A percentile compares a stretch with the other conserved stretches of the same genome.
Conservation (phyloP, 2,888 invertebrate genomes). For the Furcula furcula region DNA sequence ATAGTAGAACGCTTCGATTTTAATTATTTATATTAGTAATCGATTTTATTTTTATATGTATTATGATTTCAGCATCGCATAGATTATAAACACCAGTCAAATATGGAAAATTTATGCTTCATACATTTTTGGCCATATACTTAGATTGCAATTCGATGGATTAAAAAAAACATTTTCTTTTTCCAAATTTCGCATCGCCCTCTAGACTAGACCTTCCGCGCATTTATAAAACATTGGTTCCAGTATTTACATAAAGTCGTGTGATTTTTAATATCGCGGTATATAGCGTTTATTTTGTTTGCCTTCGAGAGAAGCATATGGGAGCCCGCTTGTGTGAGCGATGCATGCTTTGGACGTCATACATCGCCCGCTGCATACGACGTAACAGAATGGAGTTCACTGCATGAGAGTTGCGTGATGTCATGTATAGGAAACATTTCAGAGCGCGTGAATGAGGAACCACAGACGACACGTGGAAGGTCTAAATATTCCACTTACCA, state of each 20-base stretch:
- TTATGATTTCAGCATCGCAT: constrained; percentile 70
- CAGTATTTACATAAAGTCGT: constrained; percentile 41
- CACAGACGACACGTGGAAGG: constrained; percentile 90
- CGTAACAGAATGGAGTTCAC: constrained; percentile 30
- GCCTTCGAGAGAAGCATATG: constrained; percentile 32
- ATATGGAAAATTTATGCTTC: constrained; percentile 63
- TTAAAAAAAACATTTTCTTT: constrained; percentile 52
- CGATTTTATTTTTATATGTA: constrained; percentile 62
- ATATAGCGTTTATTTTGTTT: constrained; percentile 64
- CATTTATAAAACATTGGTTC: constrained; percentile 60
- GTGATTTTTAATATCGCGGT: constrained; percentile 39
- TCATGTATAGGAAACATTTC: constrained; percentile 85
- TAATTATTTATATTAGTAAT: constrained; percentile 52
- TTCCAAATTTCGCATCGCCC: constrained; percentile 56
- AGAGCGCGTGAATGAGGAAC: constrained; percentile 90
- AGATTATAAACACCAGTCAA: constrained; percentile 57
- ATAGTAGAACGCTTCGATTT: constrained; percentile 65
- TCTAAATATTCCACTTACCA: constrained; percentile 92
- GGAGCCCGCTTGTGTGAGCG: constrained; percentile 56
- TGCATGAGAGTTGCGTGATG: constrained; percentile 62
- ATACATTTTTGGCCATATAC: constrained; percentile 60
- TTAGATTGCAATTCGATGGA: constrained; percentile 57
- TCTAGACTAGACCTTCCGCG: constrained; percentile 77
- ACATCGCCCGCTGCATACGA: constrained; percentile 22
- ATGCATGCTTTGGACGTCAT: constrained; percentile 45